A percentile compares a stretch with the other conserved stretches of the same genome.
Conservation (phyloP, 2,888 invertebrate species). For the Metacarcinus magister region DNA sequence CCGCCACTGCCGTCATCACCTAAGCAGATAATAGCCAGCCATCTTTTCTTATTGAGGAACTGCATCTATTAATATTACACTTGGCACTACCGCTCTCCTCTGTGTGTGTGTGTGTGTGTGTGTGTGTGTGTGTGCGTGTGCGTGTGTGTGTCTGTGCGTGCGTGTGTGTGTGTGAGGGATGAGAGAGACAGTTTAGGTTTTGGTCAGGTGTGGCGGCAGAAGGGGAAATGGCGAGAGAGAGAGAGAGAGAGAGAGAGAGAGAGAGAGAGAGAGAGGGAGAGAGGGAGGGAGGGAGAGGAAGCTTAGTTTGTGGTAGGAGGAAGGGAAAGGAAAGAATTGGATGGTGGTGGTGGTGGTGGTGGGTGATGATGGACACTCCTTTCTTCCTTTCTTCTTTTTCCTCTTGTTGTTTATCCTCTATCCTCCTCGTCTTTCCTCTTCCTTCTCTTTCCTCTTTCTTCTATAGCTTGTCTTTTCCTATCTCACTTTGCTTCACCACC, state of each 20-base stretch:
- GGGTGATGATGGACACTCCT: background rate
- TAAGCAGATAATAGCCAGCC: background rate
- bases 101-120: background rate
- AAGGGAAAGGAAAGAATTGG: background rate
- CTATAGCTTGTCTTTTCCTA: background rate
- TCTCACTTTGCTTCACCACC: background rate
- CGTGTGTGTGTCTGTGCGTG: too few species aligned
- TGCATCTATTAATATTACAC: background rate
- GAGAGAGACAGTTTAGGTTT: background rate
- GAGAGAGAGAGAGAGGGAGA: constrained; percentile 31
- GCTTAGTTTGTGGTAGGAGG: background rate
- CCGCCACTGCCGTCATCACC: background rate
- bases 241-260: background rate
- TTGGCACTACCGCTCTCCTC: background rate
- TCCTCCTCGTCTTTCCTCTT: background rate
- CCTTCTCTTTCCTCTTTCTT: background rate
- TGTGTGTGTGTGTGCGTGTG: background rate
- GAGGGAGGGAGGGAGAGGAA: background rate
- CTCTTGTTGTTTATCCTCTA: background rate
- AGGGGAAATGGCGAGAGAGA: too few species aligned
- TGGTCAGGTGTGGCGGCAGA: background rate
- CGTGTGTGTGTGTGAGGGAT: too few species aligned
- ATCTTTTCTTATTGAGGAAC: background rate
- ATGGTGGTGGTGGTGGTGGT: background rate
- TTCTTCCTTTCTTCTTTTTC: background rate